Percentiles rank a stretch among this genome's conserved stretches.
Evolutionary conservation across 2,113 vertebrate genomes (phyloP).

Genomic region (Gulo gulo): DNA sequence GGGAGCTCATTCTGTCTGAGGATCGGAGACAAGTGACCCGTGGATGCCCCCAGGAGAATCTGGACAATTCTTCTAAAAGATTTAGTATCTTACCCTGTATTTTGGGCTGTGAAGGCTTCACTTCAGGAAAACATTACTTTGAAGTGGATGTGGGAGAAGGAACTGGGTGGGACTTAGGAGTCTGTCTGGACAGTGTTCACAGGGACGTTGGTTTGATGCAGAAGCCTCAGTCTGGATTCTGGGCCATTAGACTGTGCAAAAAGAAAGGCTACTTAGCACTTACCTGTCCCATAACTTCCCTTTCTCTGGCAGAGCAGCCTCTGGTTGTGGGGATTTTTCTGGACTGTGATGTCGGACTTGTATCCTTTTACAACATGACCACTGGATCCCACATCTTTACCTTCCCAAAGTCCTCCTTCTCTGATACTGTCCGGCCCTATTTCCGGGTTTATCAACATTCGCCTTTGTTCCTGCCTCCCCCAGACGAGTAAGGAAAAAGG

Average conservation of each 20-base stretch:
- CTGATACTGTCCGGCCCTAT: neutral
- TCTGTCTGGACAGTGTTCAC: slow-evolving; percentile 32
- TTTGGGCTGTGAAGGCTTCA: slow-evolving; percentile 62
- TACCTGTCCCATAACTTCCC: neutral
- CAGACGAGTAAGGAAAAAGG: neutral
- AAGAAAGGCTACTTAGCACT: neutral
- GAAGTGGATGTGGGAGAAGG: slow-evolving; percentile 70
- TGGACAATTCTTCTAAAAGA: neutral
- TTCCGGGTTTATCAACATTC: slow-evolving; percentile 47
- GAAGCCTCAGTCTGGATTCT: slow-evolving; percentile 39
- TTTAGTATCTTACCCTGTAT: slow-evolving; percentile 24
- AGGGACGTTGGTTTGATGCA: neutral
- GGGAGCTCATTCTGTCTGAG: slow-evolving; percentile 41
- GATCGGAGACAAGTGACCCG: slow-evolving; percentile 48
- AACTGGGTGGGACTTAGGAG: slow-evolving; percentile 53
- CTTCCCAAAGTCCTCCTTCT: slow-evolving; percentile 44
- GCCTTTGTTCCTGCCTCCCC: slow-evolving; percentile 30
- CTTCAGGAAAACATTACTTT: slow-evolving; percentile 59
- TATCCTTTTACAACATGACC: slow-evolving; percentile 50
- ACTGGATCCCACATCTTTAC: slow-evolving; percentile 56
- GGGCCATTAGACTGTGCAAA: slow-evolving; percentile 4
- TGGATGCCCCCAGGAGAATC: neutral
- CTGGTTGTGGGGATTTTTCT: slow-evolving; percentile 45
- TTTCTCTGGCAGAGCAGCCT: neutral
- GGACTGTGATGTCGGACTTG: slow-evolving; percentile 15